These are phyloP conservation scores for Echinometra lucunter DNA, from an alignment of 53 echinoderm and acorn worm genomes.

Conservation along the genomic window DNA sequence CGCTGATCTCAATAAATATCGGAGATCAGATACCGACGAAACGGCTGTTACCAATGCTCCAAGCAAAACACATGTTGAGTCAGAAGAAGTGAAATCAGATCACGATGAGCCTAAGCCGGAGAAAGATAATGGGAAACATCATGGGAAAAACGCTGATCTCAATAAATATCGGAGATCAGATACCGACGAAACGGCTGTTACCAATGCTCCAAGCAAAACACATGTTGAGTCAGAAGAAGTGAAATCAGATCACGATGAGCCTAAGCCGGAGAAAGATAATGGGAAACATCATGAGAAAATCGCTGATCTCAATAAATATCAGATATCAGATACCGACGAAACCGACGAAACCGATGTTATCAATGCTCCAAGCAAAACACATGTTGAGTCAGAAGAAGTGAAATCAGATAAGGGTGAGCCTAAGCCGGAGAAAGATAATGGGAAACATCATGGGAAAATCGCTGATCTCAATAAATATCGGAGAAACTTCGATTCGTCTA, in stretches of 20 bases:
- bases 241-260: background rate
- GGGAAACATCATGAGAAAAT: slow-evolving; percentile 27
- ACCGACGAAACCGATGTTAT: background rate
- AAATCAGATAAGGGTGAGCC: background rate
- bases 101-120: background rate
- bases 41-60: background rate
- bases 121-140: slow-evolving; percentile 8
- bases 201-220: background rate
- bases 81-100: background rate
- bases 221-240: slow-evolving; percentile 15
- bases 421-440: background rate
- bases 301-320: slow-evolving; percentile 47
- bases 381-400: slow-evolving; percentile 16
- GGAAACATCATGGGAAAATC: slow-evolving; percentile 29
- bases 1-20: slow-evolving; percentile 47
- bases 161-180: slow-evolving; percentile 16
- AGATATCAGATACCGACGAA: background rate
- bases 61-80: background rate
- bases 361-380: background rate
- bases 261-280: background rate
- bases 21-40: background rate
- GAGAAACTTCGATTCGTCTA: slow-evolving; percentile 40
- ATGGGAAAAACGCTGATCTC: slow-evolving; percentile 54
- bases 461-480: slow-evolving; percentile 53
- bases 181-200: background rate